These are phyloP conservation scores for Lacerta agilis DNA, from an alignment of 2,797 vertebrate genomes.

Conservation along the genomic window DNA sequence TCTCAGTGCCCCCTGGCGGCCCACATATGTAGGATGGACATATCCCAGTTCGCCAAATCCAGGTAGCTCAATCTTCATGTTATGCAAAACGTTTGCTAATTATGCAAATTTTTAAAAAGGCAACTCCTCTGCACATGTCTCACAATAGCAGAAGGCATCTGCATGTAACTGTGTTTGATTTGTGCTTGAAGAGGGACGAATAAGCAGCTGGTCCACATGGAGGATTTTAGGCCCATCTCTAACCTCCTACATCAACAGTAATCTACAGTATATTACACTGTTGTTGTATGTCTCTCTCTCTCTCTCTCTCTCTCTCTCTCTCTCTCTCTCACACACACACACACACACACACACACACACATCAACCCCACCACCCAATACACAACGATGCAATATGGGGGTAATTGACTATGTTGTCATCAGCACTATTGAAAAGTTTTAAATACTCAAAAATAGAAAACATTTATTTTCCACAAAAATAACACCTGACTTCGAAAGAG, in stretches of 20 bases:
- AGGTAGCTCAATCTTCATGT: background rate
- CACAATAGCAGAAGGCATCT: background rate
- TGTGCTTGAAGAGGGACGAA: background rate
- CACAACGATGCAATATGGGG: background rate
- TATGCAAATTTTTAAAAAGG: background rate
- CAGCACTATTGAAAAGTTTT: too few relatives aligned
- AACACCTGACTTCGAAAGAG: background rate
- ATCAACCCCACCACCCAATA: background rate
- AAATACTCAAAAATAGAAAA: too few relatives aligned
- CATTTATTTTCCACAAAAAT: background rate
- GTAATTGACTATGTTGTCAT: too few relatives aligned
- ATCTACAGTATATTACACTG: background rate
- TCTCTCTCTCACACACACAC: background rate
- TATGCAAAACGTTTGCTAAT: too few relatives aligned
- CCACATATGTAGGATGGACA: background rate
- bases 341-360: background rate
- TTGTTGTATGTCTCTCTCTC: too few relatives aligned
- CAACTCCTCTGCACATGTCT: background rate
- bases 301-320: too few relatives aligned
- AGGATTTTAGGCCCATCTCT: background rate
- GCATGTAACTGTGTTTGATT: background rate
- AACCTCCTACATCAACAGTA: background rate
- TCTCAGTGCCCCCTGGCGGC: background rate
- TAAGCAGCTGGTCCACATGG: background rate
- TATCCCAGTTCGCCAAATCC: background rate